phyloP scores from a whole-genome alignment of 2,113 vertebrate genomes.

The Notothenia coriiceps region DNA sequence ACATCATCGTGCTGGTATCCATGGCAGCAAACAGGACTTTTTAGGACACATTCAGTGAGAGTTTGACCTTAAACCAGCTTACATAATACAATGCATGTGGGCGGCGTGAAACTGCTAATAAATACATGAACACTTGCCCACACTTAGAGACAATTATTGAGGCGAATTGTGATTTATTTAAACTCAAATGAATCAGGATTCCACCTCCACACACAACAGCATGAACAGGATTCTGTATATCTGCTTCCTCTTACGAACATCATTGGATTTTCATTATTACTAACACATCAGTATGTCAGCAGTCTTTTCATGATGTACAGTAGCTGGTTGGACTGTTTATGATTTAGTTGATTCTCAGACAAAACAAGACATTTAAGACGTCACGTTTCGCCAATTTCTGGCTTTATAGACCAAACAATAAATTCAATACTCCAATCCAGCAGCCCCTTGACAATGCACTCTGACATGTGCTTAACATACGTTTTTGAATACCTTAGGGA shows the following conservation, averaged over 20 bases:
- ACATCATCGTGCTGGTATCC: conserved; percentile 5
- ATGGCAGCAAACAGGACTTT: neutral
- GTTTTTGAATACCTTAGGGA: neutral
- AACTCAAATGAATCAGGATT: neutral
- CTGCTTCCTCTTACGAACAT: too few relatives aligned
- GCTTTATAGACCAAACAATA: neutral
- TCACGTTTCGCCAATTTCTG: too few relatives aligned
- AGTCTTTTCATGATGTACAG: too few relatives aligned
- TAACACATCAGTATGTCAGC: too few relatives aligned
- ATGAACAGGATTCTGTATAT: too few relatives aligned
- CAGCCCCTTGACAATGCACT: too few relatives aligned
- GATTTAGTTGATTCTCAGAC: too few relatives aligned
- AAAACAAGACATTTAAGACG: neutral
- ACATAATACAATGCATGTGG: conserved; percentile 1
- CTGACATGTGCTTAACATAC: neutral
- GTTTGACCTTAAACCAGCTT: neutral
- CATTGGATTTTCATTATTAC: too few relatives aligned
- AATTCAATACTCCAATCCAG: neutral
- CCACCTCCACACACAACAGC: neutral
- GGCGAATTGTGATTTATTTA: conserved; percentile 9
- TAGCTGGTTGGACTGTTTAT: too few relatives aligned
- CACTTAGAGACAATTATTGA: neutral
- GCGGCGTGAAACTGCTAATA: neutral
- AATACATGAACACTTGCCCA: neutral
- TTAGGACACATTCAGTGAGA: neutral